Evolutionary conservation across 2,797 vertebrate genomes (phyloP).

Genomic region (Lutjanus campechanus): DNA sequence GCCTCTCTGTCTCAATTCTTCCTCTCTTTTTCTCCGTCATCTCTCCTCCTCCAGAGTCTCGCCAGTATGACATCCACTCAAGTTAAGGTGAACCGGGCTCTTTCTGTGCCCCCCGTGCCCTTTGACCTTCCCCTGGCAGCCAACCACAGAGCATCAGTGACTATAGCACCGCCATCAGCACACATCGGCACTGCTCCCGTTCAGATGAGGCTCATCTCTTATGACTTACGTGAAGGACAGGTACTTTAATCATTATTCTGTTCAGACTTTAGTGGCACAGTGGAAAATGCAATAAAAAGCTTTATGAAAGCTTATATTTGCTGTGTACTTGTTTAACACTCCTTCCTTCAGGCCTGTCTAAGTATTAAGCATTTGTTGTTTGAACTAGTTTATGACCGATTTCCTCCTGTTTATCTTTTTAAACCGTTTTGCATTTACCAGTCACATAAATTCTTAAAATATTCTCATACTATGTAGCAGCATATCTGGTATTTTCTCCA

Average conservation of each 20-base stretch:
- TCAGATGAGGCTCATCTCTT: constrained; percentile 92
- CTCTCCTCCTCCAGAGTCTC: constrained; percentile 84
- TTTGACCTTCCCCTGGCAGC: constrained; percentile 89
- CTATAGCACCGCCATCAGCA: constrained; percentile 88
- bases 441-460: constrained; percentile 36
- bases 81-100: constrained; percentile 90
- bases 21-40: constrained; percentile 2
- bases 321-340: not conserved
- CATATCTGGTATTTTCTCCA: constrained; percentile 23
- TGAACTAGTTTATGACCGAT: constrained; percentile 45
- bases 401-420: constrained; percentile 29
- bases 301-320: constrained; percentile 8
- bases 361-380: constrained; percentile 26
- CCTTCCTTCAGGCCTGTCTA: constrained; percentile 3
- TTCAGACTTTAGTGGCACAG: constrained; percentile 11
- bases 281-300: constrained; percentile 17
- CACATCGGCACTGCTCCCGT: constrained; percentile 89
- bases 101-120: constrained; percentile 88
- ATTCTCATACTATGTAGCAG: constrained; percentile 26
- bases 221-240: constrained; percentile 93
- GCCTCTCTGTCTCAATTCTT: constrained; percentile 34
- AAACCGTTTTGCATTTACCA: constrained; percentile 18
- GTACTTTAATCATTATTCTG: constrained; percentile 73
- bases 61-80: constrained; percentile 90
- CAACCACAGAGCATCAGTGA: constrained; percentile 85